Percentiles rank a stretch among this genome's conserved stretches.
Evolutionary conservation across 2,113 vertebrate genomes (phyloP).

Genomic region (Trematomus loennbergii): DNA sequence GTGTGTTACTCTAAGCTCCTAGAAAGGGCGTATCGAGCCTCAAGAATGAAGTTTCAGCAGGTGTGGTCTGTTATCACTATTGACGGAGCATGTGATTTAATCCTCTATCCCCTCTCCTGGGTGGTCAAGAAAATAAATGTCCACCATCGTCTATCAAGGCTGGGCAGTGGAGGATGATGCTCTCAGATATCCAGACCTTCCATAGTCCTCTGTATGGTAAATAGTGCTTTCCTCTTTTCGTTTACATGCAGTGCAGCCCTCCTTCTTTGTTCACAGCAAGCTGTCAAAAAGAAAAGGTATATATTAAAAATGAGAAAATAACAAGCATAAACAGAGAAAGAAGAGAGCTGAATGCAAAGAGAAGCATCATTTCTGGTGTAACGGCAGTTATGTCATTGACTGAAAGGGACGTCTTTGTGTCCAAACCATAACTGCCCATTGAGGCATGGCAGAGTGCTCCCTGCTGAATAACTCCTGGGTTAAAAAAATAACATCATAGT

Average conservation of each 20-base stretch:
- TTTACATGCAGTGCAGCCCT: not conserved
- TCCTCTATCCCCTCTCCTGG: conserved; percentile 48
- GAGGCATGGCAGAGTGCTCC: conserved; percentile 39
- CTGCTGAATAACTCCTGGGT: conserved; percentile 14
- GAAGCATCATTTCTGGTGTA: conserved; percentile 18
- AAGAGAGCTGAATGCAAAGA: conserved; percentile 16
- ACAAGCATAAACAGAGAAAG: not conserved
- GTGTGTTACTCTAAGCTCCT: not conserved
- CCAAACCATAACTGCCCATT: conserved; percentile 24
- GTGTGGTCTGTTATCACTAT: conserved; percentile 29
- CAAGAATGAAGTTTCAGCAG: conserved; percentile 16
- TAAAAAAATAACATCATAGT: conserved; percentile 23
- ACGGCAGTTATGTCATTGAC: conserved; percentile 31
- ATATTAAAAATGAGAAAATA: conserved; percentile 9
- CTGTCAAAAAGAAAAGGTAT: conserved; percentile 48
- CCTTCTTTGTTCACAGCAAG: not conserved
- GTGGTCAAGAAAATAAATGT: conserved; percentile 46
- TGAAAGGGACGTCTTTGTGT: conserved; percentile 60
- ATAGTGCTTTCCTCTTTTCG: conserved; percentile 5
- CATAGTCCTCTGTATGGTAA: not conserved
- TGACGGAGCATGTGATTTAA: conserved; percentile 64
- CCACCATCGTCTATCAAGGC: conserved; percentile 19
- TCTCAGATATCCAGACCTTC: not conserved
- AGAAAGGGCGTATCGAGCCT: not conserved
- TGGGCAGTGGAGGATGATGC: not conserved